Percentiles rank a stretch among this genome's conserved stretches.
Conservation (phyloP, 2,797 vertebrate genomes). For the Anguilla anguilla region DNA sequence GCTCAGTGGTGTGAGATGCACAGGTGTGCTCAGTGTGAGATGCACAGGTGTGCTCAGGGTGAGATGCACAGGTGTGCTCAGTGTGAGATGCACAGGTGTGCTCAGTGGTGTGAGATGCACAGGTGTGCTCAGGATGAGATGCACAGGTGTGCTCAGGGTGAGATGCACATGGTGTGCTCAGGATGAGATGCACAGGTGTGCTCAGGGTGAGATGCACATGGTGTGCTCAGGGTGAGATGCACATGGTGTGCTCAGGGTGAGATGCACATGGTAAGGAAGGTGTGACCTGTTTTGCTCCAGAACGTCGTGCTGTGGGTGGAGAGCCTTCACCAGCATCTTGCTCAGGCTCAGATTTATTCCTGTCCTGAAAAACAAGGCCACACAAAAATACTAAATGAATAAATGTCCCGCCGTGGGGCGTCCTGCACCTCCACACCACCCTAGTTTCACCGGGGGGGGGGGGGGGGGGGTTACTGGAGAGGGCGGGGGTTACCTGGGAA, state of each 20-base stretch:
- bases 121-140: background rate
- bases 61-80: too few species aligned
- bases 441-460: background rate
- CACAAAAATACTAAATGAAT: background rate
- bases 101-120: background rate
- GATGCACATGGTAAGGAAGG: background rate
- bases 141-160: too few species aligned
- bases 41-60: background rate
- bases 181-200: background rate
- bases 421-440: background rate
- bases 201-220: background rate
- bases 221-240: background rate
- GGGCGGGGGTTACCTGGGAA: constrained; percentile 46
- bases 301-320: constrained; percentile 44
- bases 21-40: background rate
- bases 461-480: background rate
- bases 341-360: constrained; percentile 44
- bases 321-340: constrained; percentile 39
- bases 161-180: too few species aligned
- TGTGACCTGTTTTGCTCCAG: constrained; percentile 57
- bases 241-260: background rate
- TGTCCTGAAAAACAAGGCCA: constrained; percentile 47
- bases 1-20: too few species aligned
- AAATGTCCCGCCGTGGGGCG: background rate
- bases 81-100: too few species aligned